Evolutionary conservation across 1,140 invertebrate genomes (phyloP).

Genomic region (Temnothorax curvispinosus): DNA sequence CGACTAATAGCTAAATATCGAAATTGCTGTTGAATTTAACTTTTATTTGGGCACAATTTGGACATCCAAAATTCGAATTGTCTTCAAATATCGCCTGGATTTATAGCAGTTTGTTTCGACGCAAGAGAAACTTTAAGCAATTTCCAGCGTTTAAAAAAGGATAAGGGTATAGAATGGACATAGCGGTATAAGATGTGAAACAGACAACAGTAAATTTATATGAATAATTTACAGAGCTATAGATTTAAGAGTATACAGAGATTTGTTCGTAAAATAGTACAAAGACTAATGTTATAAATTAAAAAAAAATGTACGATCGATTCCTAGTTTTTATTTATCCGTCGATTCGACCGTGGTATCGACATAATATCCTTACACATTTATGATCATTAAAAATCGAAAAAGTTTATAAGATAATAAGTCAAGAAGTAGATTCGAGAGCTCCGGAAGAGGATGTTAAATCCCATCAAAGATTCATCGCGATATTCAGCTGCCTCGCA

Average conservation of each 20-base stretch:
- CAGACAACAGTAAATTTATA: constrained; percentile 16
- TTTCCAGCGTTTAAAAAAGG: background rate
- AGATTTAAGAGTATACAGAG: constrained; percentile 19
- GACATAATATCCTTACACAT: constrained; percentile 21
- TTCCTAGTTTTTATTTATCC: background rate
- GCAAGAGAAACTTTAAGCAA: background rate
- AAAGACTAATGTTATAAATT: constrained; percentile 18
- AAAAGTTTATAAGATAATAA: constrained; percentile 39
- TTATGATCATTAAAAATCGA: constrained; percentile 27
- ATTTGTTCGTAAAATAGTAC: constrained; percentile 29
- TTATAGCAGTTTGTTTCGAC: background rate
- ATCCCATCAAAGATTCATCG: constrained; percentile 40
- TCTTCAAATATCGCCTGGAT: background rate
- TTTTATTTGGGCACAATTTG: background rate
- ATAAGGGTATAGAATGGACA: background rate
- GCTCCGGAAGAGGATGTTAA: constrained; percentile 6
- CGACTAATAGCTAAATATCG: background rate
- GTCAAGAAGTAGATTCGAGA: constrained; percentile 10
- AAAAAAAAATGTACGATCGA: background rate
- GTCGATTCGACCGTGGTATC: background rate
- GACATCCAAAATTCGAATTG: background rate
- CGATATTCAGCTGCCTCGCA: constrained; percentile 9
- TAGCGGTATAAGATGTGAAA: constrained; percentile 4
- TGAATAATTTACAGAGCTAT: constrained; percentile 26
- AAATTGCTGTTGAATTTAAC: background rate